Percentiles rank a stretch among this genome's conserved stretches.
Evolutionary conservation across 64 coral and sea anemone genomes (phyloP).

Genomic region (Stichodactyla mertensii): DNA sequence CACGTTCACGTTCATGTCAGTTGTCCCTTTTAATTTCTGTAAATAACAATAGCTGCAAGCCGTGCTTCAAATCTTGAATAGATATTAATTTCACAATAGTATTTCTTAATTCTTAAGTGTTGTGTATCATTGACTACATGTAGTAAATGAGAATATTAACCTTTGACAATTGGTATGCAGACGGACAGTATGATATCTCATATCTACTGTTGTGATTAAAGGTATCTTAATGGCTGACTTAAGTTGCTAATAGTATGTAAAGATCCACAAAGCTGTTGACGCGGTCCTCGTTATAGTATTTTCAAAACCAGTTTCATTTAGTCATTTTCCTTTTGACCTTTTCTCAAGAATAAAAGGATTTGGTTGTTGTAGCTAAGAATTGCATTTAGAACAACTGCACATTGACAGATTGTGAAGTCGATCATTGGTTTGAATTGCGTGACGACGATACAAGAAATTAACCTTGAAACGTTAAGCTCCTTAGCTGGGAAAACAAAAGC

Average conservation of each 20-base stretch:
- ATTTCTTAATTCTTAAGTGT: background rate
- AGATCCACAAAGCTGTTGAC: slow-evolving; percentile 5
- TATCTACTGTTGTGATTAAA: background rate
- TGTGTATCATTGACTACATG: background rate
- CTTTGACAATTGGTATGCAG: background rate
- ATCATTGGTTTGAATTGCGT: background rate
- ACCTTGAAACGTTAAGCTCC: background rate
- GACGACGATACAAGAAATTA: background rate
- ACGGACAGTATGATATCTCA: background rate
- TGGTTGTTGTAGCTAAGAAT: background rate
- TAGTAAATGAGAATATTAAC: background rate
- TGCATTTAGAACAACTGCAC: background rate
- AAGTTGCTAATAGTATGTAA: slow-evolving; percentile 2
- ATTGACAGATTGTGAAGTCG: background rate
- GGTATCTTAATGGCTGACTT: background rate
- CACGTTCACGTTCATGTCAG: background rate
- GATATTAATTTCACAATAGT: background rate
- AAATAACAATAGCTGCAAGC: background rate
- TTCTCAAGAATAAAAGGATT: background rate
- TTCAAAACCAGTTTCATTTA: background rate
- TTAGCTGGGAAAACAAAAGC: background rate
- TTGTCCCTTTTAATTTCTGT: background rate
- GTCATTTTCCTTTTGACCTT: background rate
- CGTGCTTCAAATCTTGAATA: background rate
- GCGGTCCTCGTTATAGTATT: background rate